Conservation (phyloP, 1,140 invertebrate genomes). For the Philaenus spumarius region DNA sequence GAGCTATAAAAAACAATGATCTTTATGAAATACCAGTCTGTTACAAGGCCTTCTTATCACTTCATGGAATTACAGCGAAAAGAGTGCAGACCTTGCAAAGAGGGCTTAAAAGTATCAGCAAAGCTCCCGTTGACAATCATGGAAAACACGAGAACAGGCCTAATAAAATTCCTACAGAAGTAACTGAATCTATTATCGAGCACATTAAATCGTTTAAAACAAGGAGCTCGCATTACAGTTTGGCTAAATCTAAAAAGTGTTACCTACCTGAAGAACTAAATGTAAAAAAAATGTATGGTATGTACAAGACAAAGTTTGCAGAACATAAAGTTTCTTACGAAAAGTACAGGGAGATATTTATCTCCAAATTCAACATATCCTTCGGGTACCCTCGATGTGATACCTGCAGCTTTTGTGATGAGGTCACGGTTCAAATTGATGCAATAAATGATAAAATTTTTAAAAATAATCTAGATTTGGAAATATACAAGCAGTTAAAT, state of each 20-base stretch:
- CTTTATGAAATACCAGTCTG: not conserved
- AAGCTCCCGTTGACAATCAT: not conserved
- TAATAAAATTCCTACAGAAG: conserved; percentile 13
- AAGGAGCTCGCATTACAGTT: conserved; percentile 20
- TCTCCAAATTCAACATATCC: conserved; percentile 15
- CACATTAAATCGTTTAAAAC: conserved; percentile 19
- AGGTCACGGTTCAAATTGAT: no score
- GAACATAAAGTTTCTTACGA: conserved; percentile 15
- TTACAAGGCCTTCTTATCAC: no score
- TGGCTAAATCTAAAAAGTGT: conserved; percentile 17
- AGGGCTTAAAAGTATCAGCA: not conserved
- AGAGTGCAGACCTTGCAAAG: not conserved
- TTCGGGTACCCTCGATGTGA: conserved; percentile 23
- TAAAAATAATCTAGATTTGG: not conserved
- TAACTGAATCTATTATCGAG: not conserved
- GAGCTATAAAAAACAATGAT: not conserved
- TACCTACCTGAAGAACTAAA: conserved; percentile 21
- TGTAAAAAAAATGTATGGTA: conserved; percentile 19
- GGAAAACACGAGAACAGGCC: no score
- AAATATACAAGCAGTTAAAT: no score
- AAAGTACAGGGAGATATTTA: not conserved
- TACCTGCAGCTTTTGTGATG: no score
- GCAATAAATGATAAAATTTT: not conserved
- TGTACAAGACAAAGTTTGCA: conserved; percentile 12
- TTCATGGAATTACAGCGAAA: not conserved